Percentiles rank a stretch among this genome's conserved stretches.
Evolutionary conservation across 2,113 vertebrate species (phyloP).

Genomic region (Prunella fulvescens): DNA sequence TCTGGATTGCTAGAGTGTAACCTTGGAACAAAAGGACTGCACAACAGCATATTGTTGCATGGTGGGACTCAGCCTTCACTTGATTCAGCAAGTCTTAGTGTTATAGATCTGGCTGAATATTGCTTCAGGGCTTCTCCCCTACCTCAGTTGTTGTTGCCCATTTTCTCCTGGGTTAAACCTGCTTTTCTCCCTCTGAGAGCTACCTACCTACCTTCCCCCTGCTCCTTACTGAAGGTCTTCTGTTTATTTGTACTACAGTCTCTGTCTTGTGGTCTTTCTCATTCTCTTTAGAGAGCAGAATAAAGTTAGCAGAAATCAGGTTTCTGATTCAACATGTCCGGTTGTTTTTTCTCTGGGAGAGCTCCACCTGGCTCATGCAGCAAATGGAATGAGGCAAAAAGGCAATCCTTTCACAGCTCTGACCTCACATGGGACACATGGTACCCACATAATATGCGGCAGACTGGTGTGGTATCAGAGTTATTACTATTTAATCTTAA

Average conservation of each 20-base stretch:
- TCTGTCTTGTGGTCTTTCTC: background rate
- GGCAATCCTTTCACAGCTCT: background rate
- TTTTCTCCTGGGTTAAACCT: background rate
- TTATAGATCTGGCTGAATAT: background rate
- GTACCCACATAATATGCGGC: background rate
- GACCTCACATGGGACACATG: rapidly evolving
- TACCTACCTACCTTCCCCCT: background rate
- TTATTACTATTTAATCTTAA: background rate
- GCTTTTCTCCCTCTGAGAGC: background rate
- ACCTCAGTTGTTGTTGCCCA: background rate
- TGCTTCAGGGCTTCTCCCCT: background rate
- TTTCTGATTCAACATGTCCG: background rate
- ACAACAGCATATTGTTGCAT: background rate
- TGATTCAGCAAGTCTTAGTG: background rate
- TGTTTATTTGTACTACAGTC: background rate
- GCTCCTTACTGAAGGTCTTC: background rate
- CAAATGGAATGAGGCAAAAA: background rate
- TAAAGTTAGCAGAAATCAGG: background rate
- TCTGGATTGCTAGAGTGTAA: background rate
- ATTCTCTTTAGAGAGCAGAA: background rate
- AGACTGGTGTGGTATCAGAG: background rate
- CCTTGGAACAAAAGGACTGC: background rate
- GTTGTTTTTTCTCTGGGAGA: background rate
- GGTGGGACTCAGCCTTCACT: background rate
- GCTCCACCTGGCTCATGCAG: background rate